phyloP scores from a whole-genome alignment of 2,113 vertebrate species.

The Seriola rivoliana region DNA sequence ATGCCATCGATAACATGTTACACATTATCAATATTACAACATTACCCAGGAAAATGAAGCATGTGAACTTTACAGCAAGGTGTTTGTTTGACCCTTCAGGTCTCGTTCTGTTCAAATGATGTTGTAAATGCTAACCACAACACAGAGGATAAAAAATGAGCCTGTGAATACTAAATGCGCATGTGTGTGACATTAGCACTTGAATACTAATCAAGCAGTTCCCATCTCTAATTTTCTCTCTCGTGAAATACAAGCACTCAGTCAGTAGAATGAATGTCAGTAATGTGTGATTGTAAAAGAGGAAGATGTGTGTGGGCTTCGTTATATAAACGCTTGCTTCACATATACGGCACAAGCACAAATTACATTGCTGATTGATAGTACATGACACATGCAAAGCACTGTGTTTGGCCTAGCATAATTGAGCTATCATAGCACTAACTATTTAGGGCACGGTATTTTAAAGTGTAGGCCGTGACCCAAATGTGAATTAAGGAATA shows the following conservation, averaged over 20 bases:
- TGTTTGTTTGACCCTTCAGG: background rate
- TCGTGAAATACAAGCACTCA: background rate
- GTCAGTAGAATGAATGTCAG: background rate
- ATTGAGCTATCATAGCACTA: background rate
- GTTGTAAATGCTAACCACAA: background rate
- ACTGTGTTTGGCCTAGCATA: background rate
- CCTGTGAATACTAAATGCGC: slow-evolving; percentile 17
- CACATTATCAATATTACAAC: background rate
- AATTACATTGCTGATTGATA: background rate
- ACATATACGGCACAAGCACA: background rate
- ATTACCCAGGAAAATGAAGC: background rate
- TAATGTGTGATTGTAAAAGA: background rate
- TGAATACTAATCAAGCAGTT: slow-evolving; percentile 55
- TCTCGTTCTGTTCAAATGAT: slow-evolving; percentile 1
- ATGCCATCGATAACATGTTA: background rate
- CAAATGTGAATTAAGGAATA: background rate
- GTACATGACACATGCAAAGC: background rate
- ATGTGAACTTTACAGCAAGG: background rate
- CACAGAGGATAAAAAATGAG: slow-evolving; percentile 1
- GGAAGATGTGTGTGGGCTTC: background rate
- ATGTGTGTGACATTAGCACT: slow-evolving; percentile 25
- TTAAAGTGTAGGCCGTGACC: background rate
- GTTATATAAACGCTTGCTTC: background rate
- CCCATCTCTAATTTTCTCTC: slow-evolving; percentile 13
- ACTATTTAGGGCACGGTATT: background rate